Base-by-base conservation (phyloP, 2,888 invertebrate genomes). In the Synergus gifuensis region DNA sequence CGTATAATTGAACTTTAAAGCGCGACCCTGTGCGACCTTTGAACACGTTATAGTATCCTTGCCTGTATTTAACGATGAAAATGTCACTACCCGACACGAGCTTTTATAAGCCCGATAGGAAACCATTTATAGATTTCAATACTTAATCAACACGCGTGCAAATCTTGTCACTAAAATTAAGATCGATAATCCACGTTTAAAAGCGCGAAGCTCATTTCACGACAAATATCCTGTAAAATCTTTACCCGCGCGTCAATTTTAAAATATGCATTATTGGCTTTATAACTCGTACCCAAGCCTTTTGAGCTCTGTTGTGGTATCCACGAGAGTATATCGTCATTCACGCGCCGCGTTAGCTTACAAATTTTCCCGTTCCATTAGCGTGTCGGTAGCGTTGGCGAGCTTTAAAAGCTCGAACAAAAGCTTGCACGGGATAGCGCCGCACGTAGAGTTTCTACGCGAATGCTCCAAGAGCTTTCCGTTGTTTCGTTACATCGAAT, bases 321-420 rank as follows among this genome's bases (percentile, higher is more conserved):
- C 54, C n/a, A 7, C 69, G 76, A 64, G 76, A 64, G 76, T 80
- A 82, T 77, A 82, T 83, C 84, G 85, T 83, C 83, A 83, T 86
- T 86, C 85, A 81, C 84, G 82, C 77, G 82, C 77, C 79, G 83
- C 80, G 86, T 84, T 84, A 82, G 85, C 84, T 85, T 86, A 85
- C 85, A 86, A 85, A 87, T 86, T 85, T 84, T 79, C 80, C 83
- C 85, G 81, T 84, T 82, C 83, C 84, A 83, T 84, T 85, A 83
- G 83, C 82, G 78, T 66, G 81, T 81, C 83, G 81, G 76, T 82
- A 60, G 77, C 64, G 81, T 81, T 78, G 66, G 76, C 54, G 82
- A 78, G 81, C 79, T 85, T 84, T 86, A 79, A 77, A 82, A 84
- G 82, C 78, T 78, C 78, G 80, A 82, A 86, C 83, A 84, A 83